Percentiles rank a stretch among this genome's conserved stretches.
Conservation (phyloP, 2,888 invertebrate species). For the Eristalinus sepulchralis region DNA sequence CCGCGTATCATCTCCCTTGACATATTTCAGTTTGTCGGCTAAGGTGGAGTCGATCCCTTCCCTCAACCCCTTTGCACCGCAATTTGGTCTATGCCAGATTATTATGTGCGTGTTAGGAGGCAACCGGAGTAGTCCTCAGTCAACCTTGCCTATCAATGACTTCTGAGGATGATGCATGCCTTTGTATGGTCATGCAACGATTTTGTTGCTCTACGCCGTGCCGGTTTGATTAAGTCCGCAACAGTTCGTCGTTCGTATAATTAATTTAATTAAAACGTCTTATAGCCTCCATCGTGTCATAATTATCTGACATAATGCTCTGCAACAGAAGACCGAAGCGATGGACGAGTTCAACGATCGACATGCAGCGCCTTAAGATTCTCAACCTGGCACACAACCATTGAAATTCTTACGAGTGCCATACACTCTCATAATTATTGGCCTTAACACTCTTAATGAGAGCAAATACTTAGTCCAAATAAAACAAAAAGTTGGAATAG, state of each 20-base stretch:
- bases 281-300: constrained; percentile 43
- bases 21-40: background rate
- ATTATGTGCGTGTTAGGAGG: constrained; percentile 7
- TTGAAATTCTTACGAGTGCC: constrained; percentile 12
- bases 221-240: constrained; percentile 6
- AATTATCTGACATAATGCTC: constrained; percentile 53
- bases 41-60: background rate
- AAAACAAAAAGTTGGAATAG: background rate
- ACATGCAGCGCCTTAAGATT: constrained; percentile 40
- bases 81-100: constrained; percentile 7
- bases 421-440: constrained; percentile 57
- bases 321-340: background rate
- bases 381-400: constrained; percentile 56
- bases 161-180: constrained; percentile 2
- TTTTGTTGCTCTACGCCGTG: background rate
- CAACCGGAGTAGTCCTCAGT: background rate
- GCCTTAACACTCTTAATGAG: constrained; percentile 56
- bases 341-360: constrained; percentile 55
- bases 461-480: constrained; percentile 46
- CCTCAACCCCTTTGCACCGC: background rate
- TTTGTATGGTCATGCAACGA: constrained; percentile 27
- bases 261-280: constrained; percentile 60
- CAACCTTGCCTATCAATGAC: background rate
- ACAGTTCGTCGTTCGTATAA: constrained; percentile 57
- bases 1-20: constrained; percentile 10